Conservation (phyloP, 2,113 vertebrate genomes). For the Athene noctua region DNA sequence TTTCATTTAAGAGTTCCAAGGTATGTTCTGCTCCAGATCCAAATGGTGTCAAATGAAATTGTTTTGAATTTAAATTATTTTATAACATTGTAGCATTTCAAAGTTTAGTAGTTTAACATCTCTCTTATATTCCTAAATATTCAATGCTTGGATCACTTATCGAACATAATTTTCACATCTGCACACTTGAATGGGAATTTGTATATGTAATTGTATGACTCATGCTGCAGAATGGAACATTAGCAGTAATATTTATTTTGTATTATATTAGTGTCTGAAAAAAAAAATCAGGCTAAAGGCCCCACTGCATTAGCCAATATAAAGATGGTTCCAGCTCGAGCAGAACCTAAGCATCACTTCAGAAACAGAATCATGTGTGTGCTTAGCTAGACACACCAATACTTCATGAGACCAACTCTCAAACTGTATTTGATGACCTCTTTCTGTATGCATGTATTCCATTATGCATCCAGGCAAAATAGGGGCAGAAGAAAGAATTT, state of each 20-base stretch:
- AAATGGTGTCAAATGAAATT: not conserved
- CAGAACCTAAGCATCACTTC: not conserved
- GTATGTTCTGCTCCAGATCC: not conserved
- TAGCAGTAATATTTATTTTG: not conserved
- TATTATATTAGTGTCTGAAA: not conserved
- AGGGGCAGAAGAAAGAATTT: not conserved
- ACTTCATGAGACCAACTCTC: not conserved
- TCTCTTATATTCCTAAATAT: not conserved
- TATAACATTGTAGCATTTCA: not conserved
- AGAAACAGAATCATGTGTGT: not conserved
- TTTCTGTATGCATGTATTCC: not conserved
- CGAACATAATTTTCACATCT: not conserved
- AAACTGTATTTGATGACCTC: not conserved
- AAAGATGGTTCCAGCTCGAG: not conserved
- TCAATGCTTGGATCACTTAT: not conserved
- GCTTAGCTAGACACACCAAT: not conserved
- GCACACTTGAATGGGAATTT: not conserved
- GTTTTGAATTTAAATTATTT: not conserved
- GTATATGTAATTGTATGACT: not conserved
- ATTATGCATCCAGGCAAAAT: not conserved
- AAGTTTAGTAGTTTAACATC: not conserved
- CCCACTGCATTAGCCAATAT: not conserved
- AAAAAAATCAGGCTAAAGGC: not conserved
- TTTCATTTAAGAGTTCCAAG: not conserved
- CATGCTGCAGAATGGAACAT: not conserved